Base-by-base conservation (phyloP, 1,140 invertebrate species). In the Harpegnathos saltator region DNA sequence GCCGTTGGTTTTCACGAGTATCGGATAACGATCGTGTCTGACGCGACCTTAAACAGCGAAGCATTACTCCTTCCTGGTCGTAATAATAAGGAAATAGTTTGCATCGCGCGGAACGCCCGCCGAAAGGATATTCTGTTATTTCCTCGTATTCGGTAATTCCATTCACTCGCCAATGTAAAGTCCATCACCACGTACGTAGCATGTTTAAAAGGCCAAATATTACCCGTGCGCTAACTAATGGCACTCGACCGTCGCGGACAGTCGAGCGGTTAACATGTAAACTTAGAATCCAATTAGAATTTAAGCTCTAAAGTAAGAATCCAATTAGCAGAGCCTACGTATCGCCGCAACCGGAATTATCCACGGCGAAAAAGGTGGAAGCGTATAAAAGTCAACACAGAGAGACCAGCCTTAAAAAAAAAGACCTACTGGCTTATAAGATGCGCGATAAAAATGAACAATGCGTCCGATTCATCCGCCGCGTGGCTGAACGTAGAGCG, bases 401-500 rank as follows among this genome's bases (percentile, higher is more conserved):
- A n/a, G n/a, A n/a, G n/a, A n/a, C n/a, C n/a, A n/a, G n/a, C n/a
- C n/a, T n/a, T 9, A 19, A 0, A 33, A 29, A 26, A 48, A 24
- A 17, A 24, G 19, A 38, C 15, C 22, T 38, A 15, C 1, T 66
- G 4, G 17, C 1, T 12, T 78, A 7, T 78, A 69, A 58, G 19
- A 56, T 22, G 52, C 24, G 17, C 52, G 33, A 26, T 48, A 80
- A 71, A 12, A 71, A 29, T 80, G 75, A 80, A 12, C 24, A 59
- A 59, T 26, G 24, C n/a, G 19, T 38, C 44, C 69, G 22, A 26
- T 80, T 80, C 29, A 69, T 52, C 24, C 0, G 24, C 54, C 26
- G 54, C 29, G 50, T 1, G 59, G 19, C 58, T 80, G 5, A 12
- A 15, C 52, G 11, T 48, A 58, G 17, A 69, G 17, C 22, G 24